Evolutionary conservation across 2,888 invertebrate genomes (phyloP).

Genomic region (Cheilosia pagana): DNA sequence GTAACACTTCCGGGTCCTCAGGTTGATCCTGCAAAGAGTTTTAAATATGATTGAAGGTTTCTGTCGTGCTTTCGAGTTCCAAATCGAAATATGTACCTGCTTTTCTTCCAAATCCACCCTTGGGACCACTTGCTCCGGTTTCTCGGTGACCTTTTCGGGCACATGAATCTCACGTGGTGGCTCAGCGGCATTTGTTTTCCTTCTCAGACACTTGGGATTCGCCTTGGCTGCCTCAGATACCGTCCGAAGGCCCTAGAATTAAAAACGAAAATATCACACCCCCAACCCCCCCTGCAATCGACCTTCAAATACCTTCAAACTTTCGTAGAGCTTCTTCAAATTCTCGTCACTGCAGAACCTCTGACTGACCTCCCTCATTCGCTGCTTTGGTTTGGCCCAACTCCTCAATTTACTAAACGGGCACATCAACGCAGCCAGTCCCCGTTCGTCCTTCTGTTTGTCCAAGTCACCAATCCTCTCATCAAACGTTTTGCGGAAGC

Average conservation of each 20-base stretch:
- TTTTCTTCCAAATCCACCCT: neutral
- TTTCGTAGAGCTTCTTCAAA: slow-evolving; percentile 81
- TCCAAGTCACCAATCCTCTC: slow-evolving; percentile 81
- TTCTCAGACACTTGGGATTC: slow-evolving; percentile 78
- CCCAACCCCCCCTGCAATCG: neutral
- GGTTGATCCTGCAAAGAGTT: slow-evolving; percentile 20
- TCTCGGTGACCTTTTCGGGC: neutral
- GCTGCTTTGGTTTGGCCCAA: slow-evolving; percentile 81
- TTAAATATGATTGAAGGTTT: neutral
- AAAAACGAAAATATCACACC: neutral
- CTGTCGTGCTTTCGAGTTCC: neutral
- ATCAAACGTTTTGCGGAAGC: slow-evolving; percentile 79
- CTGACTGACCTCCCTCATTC: slow-evolving; percentile 79
- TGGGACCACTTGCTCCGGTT: neutral
- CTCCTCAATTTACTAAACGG: slow-evolving; percentile 79
- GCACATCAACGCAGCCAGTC: slow-evolving; percentile 77
- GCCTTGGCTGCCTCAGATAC: slow-evolving; percentile 76
- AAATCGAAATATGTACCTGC: slow-evolving; percentile 12
- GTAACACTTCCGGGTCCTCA: slow-evolving; percentile 73
- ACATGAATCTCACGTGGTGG: neutral
- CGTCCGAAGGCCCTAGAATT: slow-evolving; percentile 77
- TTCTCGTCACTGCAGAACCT: slow-evolving; percentile 81
- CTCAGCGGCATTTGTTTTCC: slow-evolving; percentile 43
- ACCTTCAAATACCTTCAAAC: slow-evolving; percentile 77
- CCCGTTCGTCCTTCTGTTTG: slow-evolving; percentile 76